These are phyloP conservation scores for Metacarcinus magister DNA, from an alignment of 2,888 invertebrate genomes.

Conservation along the genomic window DNA sequence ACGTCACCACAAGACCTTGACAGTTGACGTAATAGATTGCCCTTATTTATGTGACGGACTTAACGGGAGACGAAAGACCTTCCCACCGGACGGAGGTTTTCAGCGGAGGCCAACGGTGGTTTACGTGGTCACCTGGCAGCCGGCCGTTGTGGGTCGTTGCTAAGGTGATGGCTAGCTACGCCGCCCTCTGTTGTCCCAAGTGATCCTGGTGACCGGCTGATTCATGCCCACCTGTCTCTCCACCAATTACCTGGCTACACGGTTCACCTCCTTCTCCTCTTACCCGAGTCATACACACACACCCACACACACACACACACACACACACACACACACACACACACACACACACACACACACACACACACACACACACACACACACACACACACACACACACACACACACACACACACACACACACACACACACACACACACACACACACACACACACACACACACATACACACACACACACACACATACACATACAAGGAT, in stretches of 20 bases:
- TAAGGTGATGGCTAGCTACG: background rate
- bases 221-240: background rate
- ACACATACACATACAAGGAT: too few species aligned
- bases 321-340: too few species aligned
- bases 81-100: background rate
- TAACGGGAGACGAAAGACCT: background rate
- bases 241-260: background rate
- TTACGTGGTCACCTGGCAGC: background rate
- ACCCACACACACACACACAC: background rate
- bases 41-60: background rate
- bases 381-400: too few species aligned
- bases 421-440: too few species aligned
- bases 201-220: background rate
- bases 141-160: background rate
- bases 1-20: background rate
- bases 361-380: too few species aligned
- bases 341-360: too few species aligned
- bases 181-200: background rate
- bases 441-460: too few species aligned
- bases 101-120: background rate
- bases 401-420: too few species aligned
- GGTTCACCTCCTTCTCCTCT: background rate
- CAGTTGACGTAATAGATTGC: background rate
- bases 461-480: too few species aligned
- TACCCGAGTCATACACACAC: background rate